phyloP scores from a whole-genome alignment of 2,113 vertebrate genomes.

The Hiodon tergisus region DNA sequence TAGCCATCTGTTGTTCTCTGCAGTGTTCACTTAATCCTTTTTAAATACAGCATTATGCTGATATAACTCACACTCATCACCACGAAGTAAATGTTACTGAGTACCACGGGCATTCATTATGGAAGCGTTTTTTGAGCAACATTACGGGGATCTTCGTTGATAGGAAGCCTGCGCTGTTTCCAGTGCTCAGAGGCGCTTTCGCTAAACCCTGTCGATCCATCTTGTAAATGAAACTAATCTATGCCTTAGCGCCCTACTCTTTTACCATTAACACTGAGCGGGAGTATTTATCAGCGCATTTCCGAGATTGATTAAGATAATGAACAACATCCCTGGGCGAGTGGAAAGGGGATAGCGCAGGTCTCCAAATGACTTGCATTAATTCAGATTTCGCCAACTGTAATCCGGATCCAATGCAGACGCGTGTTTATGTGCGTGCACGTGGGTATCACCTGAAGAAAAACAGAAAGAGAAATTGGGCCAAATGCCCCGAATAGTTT shows the following conservation, averaged over 20 bases:
- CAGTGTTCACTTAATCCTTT: background rate
- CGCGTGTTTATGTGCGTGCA: background rate
- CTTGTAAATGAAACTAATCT: conserved; percentile 25
- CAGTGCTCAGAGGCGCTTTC: background rate
- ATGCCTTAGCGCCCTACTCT: conserved; percentile 27
- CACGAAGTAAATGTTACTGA: background rate
- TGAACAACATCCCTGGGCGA: conserved; percentile 44
- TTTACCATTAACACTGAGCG: conserved; percentile 40
- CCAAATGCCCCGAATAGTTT: too few relatives aligned
- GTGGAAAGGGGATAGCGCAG: conserved; percentile 7
- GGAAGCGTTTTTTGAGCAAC: background rate
- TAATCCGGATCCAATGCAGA: conserved; percentile 1
- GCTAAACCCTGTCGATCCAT: conserved; percentile 7
- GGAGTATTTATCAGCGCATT: conserved; percentile 41
- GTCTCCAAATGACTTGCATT: conserved; percentile 24
- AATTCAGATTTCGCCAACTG: conserved; percentile 27
- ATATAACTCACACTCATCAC: background rate
- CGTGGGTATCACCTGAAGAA: background rate
- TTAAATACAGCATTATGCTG: background rate
- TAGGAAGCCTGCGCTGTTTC: too few relatives aligned
- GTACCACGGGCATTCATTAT: background rate
- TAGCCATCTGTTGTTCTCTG: background rate
- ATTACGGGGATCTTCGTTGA: too few relatives aligned
- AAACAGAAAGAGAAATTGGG: too few relatives aligned
- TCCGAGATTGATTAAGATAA: conserved; percentile 54